These are phyloP conservation scores for Sitobion miscanthi DNA, from an alignment of 1,140 invertebrate genomes.

Conservation along the genomic window DNA sequence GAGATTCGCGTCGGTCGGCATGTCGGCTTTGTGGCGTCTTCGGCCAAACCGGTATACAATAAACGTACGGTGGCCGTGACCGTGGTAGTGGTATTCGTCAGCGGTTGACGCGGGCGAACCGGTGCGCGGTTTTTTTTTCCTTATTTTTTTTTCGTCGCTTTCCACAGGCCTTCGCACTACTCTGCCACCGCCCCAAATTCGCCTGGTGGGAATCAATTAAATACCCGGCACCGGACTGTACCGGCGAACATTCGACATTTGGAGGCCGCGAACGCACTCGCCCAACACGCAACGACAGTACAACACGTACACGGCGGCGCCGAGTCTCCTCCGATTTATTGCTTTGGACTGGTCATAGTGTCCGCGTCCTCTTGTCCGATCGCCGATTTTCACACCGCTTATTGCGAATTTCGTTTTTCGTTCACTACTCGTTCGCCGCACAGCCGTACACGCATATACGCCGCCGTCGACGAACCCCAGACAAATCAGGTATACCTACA, in stretches of 20 bases:
- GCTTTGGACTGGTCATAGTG: background rate
- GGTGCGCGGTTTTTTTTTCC: background rate
- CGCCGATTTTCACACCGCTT: background rate
- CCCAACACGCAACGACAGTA: background rate
- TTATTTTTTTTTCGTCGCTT: background rate
- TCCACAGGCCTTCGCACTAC: slow-evolving; percentile 31
- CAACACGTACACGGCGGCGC: background rate
- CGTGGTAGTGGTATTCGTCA: background rate
- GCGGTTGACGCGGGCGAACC: background rate
- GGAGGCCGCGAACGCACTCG: background rate
- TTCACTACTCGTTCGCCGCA: background rate
- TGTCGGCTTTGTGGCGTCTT: background rate
- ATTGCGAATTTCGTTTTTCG: background rate
- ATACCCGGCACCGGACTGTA: slow-evolving; percentile 5
- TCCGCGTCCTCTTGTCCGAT: background rate
- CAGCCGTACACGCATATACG: too few species aligned
- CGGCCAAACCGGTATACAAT: slow-evolving; percentile 7
- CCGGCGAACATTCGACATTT: slow-evolving; percentile 40
- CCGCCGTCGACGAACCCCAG: background rate
- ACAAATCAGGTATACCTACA: background rate
- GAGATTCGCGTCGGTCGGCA: background rate
- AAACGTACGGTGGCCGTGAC: background rate
- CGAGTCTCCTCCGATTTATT: background rate
- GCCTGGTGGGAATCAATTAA: slow-evolving; percentile 47
- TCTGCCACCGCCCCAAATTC: background rate